A percentile compares a stretch with the other conserved stretches of the same genome.
Conservation (phyloP, 2,888 invertebrate species). For the Hyalella azteca region DNA sequence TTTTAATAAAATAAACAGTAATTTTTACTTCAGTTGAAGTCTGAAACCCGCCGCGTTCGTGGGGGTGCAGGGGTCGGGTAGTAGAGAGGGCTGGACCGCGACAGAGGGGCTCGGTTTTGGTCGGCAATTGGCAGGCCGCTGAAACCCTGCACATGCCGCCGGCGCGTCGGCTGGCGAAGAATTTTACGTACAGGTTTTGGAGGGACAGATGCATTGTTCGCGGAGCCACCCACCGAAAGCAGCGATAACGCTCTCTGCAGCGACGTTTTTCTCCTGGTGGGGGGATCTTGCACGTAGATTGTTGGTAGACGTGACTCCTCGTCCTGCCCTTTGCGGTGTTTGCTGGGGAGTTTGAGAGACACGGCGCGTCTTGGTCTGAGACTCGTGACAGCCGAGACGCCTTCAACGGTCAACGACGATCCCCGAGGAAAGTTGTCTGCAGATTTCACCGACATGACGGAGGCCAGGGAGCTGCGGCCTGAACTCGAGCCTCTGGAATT, state of each 20-base stretch:
- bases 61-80: constrained; percentile 49
- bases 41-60: not conserved
- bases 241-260: constrained; percentile 50
- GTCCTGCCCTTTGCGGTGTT: constrained; percentile 44
- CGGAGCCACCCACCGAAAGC: constrained; percentile 44
- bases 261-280: constrained; percentile 47
- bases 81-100: constrained; percentile 46
- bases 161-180: constrained; percentile 47
- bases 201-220: constrained; percentile 16
- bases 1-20: too few species aligned
- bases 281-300: constrained; percentile 53
- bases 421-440: not conserved
- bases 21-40: too few species aligned
- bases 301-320: constrained; percentile 51
- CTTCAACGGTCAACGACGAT: not conserved
- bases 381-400: not conserved
- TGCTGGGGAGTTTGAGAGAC: constrained; percentile 50
- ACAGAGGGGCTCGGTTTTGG: constrained; percentile 41
- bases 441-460: constrained; percentile 20
- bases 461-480: constrained; percentile 24
- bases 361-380: constrained; percentile 44
- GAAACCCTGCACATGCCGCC: constrained; percentile 50
- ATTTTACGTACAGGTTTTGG: constrained; percentile 50
- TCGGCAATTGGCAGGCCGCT: constrained; percentile 49
- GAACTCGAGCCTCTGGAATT: not conserved